Percentiles rank a stretch among this genome's conserved stretches.
Evolutionary conservation across 2,113 vertebrate genomes (phyloP).

Genomic region (Psammodynastes pulverulentus): DNA sequence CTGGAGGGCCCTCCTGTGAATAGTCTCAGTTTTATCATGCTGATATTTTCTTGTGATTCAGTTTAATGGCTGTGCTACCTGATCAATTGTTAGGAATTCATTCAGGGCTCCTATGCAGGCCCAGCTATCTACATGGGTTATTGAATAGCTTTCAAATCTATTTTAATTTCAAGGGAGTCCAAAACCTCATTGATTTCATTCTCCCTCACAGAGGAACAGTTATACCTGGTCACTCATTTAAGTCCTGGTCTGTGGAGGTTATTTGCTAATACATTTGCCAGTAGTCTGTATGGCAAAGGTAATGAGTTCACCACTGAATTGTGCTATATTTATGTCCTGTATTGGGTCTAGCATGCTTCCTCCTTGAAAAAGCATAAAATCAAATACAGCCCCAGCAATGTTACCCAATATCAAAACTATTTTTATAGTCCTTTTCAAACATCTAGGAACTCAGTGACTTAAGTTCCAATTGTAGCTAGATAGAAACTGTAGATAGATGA

Average conservation of each 20-base stretch:
- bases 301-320: not conserved
- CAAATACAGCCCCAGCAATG: not conserved
- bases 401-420: not conserved
- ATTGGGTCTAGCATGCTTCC: not conserved
- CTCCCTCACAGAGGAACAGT: not conserved
- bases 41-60: not conserved
- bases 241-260: not conserved
- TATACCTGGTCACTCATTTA: not conserved
- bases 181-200: not conserved
- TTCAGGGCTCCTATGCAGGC: not conserved
- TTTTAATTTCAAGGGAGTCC: not conserved
- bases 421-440: not conserved
- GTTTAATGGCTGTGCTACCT: not conserved
- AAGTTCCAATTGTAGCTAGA: not conserved
- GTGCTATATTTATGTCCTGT: not conserved
- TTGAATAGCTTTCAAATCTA: not conserved
- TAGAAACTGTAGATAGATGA: not conserved
- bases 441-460: not conserved
- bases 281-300: not conserved
- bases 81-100: conserved; percentile 1
- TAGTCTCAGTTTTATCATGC: not conserved
- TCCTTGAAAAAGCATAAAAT: not conserved
- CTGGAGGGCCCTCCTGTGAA: not conserved
- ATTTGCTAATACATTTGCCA: not conserved
- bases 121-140: not conserved